Evolutionary conservation across 2,888 invertebrate species (phyloP), one percentile per base, ranked within the genome.

Genomic region (Cataglyphis livida): DNA sequence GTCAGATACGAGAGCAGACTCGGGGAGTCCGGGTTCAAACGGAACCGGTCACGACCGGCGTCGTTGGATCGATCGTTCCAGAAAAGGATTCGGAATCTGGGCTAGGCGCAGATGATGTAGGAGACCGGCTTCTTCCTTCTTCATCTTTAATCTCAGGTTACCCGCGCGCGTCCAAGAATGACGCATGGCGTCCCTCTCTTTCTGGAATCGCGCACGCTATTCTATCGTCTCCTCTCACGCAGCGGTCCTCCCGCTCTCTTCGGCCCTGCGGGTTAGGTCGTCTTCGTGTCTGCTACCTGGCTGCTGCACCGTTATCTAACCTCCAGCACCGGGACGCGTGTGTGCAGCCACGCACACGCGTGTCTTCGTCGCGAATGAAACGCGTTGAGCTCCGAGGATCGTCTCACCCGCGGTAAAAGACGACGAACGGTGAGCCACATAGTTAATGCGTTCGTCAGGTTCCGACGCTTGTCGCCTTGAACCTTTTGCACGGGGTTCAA

Each of bases 241-340:
- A 70, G 57, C 64, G 71, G 73, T 75, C 76, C 81, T 85, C 85
- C 81, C 79, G 79, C 76, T 78, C 84, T 82, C 84, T 48, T 73
- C 70, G 48, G 85, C 87, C 73, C 59, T 44, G 82, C 88, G 85
- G 85, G 86, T 89, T 88, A 85, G 87, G 90, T 91, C 90, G 91
- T 88, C 91, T 90, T 89, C 92, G 92, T 93, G 92, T 92, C 93
- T 91, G 91, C 92, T 91, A 91, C 92, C 91, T 91, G 91, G 90
- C 90, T 91, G 90, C 90, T 88, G 90, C 87, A 93, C 93, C 93
- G 93, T 93, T 93, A 93, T 89, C 93, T 93, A 93, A 93, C 93
- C 93, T 93, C 91, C 87, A 85, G 83, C 90, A 85, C 81, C 83
- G 82, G 81, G 82, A 90, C 84, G 84, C 84, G 82, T 51, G 89